These are phyloP conservation scores for Mormyrus lacerda DNA, from an alignment of 2,113 vertebrate genomes.

Conservation along the genomic window DNA sequence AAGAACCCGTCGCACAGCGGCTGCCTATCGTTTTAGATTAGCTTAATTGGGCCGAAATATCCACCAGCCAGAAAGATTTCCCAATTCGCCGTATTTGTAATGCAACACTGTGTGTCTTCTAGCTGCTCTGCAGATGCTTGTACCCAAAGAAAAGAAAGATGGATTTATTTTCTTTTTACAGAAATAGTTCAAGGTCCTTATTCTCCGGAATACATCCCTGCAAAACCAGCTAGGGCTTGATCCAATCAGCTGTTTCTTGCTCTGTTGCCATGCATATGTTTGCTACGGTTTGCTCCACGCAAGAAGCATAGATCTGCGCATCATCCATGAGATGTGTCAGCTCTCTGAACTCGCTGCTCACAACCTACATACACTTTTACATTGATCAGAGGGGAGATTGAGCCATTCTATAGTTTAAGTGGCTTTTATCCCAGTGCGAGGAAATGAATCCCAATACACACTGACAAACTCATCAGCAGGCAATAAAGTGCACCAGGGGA, in stretches of 20 bases:
- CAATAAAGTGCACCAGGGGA: slow-evolving; percentile 8
- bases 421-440: slow-evolving; percentile 53
- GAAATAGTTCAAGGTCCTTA: background rate
- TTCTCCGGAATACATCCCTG: background rate
- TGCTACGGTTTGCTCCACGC: background rate
- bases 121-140: background rate
- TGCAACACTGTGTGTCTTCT: background rate
- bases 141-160: background rate
- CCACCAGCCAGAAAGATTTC: background rate
- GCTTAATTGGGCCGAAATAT: background rate
- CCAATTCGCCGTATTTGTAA: background rate
- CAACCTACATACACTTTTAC: background rate
- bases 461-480: slow-evolving; percentile 29
- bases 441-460: slow-evolving; percentile 42
- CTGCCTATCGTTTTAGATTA: background rate
- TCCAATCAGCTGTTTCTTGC: background rate
- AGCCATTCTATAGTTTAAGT: background rate
- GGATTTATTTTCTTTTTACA: background rate
- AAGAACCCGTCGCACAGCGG: background rate
- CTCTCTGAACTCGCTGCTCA: background rate
- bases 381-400: background rate
- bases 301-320: background rate
- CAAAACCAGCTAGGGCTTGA: background rate
- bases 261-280: background rate
- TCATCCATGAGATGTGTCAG: background rate